Conservation (phyloP, 2,113 vertebrate genomes). For the Entelurus aequoreus region DNA sequence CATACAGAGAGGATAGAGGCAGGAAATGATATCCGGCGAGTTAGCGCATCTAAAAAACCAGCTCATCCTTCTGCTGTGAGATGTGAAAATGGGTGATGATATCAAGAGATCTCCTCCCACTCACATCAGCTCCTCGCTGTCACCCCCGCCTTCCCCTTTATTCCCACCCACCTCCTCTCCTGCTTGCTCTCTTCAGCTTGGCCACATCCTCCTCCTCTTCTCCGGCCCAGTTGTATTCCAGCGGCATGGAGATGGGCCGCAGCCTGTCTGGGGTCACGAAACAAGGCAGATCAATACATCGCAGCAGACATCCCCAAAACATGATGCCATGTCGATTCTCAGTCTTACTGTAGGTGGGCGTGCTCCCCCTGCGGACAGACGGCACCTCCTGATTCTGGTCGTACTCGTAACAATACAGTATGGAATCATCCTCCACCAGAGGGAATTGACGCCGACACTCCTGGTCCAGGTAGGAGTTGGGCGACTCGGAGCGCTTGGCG, state of each 20-base stretch:
- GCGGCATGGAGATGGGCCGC: conserved; percentile 98
- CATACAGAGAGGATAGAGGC: conserved; percentile 48
- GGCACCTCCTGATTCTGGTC: conserved; percentile 88
- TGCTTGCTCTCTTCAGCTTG: conserved; percentile 95
- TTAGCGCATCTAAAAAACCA: conserved; percentile 58
- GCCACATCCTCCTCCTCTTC: conserved; percentile 95
- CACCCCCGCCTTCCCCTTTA: conserved; percentile 38
- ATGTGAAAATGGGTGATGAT: conserved; percentile 60
- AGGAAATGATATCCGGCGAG: conserved; percentile 50
- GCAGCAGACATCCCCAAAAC: conserved; percentile 24
- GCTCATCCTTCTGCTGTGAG: conserved; percentile 55
- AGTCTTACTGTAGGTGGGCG: conserved; percentile 88
- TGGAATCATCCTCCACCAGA: conserved; percentile 90
- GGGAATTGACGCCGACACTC: conserved; percentile 90
- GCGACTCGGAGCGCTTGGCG: conserved; percentile 91
- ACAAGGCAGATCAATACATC: conserved; percentile 34
- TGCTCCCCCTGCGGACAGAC: conserved; percentile 87
- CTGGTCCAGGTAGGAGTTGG: conserved; percentile 98
- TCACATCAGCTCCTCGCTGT: conserved; percentile 47
- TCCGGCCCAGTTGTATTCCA: conserved; percentile 98
- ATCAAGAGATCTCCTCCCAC: conserved; percentile 63
- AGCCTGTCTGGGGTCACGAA: conserved; percentile 81
- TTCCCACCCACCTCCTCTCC: conserved; percentile 94
- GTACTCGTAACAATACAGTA: conserved; percentile 95
- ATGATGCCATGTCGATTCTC: background rate